A percentile compares a stretch with the other conserved stretches of the same genome.
phyloP scores from a whole-genome alignment of 2,888 invertebrate genomes.

The Ectemnius lituratus region DNA sequence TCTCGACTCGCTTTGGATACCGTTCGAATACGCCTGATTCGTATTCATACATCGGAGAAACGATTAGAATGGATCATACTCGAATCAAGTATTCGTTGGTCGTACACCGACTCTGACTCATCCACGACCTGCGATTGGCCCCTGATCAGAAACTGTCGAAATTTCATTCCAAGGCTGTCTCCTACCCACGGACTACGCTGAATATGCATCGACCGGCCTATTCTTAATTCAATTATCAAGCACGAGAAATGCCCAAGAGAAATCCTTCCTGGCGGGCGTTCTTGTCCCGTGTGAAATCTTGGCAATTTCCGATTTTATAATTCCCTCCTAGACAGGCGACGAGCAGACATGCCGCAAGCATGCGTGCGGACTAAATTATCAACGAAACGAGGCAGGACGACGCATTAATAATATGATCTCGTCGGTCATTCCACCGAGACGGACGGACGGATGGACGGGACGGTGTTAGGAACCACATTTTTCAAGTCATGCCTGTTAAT shows the following conservation, averaged over 20 bases:
- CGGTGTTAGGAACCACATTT: conserved; percentile 75
- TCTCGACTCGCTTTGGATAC: background rate
- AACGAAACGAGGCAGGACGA: conserved; percentile 70
- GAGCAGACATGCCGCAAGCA: conserved; percentile 19
- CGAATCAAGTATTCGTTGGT: conserved; percentile 1
- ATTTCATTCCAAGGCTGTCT: background rate
- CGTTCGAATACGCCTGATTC: background rate
- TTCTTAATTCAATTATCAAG: conserved; percentile 33
- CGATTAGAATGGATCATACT: conserved; percentile 6
- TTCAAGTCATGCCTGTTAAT: conserved; percentile 76
- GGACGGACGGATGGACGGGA: conserved; percentile 62
- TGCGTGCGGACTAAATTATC: conserved; percentile 58
- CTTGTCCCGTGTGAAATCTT: conserved; percentile 32
- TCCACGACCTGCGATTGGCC: background rate
- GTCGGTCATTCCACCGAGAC: conserved; percentile 65
- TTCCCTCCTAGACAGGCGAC: conserved; percentile 42
- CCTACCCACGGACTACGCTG: background rate
- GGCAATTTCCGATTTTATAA: conserved; percentile 57
- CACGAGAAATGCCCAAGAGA: background rate
- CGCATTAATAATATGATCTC: conserved; percentile 73
- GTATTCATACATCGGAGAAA: background rate
- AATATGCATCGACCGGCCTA: background rate
- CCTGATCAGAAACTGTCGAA: background rate
- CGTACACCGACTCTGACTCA: conserved; percentile 5
- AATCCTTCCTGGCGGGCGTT: conserved; percentile 13